phyloP scores from a whole-genome alignment of 92 coral and sea anemone species.

The Umimayanthus kanabou region DNA sequence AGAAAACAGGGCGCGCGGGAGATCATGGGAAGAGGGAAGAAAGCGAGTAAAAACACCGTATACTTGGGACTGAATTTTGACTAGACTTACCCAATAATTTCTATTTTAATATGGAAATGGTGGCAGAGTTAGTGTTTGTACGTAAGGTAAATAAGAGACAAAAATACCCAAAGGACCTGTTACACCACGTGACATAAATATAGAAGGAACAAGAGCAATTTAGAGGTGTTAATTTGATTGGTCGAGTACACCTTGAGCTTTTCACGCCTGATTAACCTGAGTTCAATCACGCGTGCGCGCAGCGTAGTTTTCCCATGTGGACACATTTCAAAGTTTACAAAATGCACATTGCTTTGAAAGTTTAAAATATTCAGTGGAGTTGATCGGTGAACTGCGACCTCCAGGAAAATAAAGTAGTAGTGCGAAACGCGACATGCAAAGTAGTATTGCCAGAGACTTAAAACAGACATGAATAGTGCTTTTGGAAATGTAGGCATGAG shows the following conservation, averaged over 20 bases:
- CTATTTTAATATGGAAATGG: background rate
- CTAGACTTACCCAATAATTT: background rate
- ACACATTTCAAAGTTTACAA: conserved; percentile 6
- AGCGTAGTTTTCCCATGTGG: conserved; percentile 36
- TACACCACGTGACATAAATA: conserved; percentile 22
- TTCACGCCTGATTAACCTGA: conserved; percentile 22
- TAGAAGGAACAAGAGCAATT: conserved; percentile 6
- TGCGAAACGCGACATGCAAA: background rate
- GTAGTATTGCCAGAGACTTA: background rate
- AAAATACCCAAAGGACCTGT: conserved; percentile 19
- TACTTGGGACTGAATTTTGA: too few relatives aligned
- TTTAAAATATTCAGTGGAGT: conserved; percentile 20
- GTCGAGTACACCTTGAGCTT: conserved; percentile 25
- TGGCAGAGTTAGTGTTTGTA: background rate
- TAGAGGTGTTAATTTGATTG: conserved; percentile 26
- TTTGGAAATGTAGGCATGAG: conserved; percentile 15
- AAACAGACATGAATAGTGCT: conserved; percentile 5
- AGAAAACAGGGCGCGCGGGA: too few relatives aligned
- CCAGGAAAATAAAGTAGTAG: background rate
- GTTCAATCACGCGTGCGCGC: conserved; percentile 31
- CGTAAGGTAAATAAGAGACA: conserved; percentile 9
- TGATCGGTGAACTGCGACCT: conserved; percentile 23
- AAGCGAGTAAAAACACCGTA: too few relatives aligned
- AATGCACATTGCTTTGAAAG: conserved; percentile 33
- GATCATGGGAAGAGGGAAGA: too few relatives aligned